Conservation (phyloP, 1,140 invertebrate species). For the Drosophila sp. region DNA sequence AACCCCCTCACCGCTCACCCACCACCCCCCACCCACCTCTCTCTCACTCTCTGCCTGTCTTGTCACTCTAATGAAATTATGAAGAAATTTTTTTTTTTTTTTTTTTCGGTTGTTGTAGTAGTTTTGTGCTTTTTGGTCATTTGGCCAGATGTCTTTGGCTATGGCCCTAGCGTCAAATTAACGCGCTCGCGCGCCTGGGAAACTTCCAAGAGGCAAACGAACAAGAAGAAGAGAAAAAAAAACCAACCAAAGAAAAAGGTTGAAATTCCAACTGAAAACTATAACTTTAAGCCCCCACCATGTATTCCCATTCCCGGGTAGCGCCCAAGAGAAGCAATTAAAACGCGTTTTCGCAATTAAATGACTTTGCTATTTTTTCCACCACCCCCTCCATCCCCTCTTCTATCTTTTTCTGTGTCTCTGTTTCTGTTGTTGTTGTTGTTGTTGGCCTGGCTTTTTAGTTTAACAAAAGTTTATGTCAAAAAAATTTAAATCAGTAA, state of each 20-base stretch:
- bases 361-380: slow-evolving; percentile 78
- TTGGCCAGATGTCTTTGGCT: slow-evolving; percentile 49
- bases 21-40: not conserved
- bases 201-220: slow-evolving; percentile 21
- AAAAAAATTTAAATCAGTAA: slow-evolving; percentile 71
- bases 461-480: slow-evolving; percentile 79
- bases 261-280: slow-evolving; percentile 36
- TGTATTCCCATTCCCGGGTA: slow-evolving; percentile 32
- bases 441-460: slow-evolving; percentile 51
- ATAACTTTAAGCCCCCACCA: slow-evolving; percentile 26
- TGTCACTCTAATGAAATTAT: slow-evolving; percentile 54
- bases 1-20: not conserved
- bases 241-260: slow-evolving; percentile 10
- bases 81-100: slow-evolving; percentile 40
- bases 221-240: slow-evolving; percentile 34
- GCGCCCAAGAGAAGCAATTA: slow-evolving; percentile 70
- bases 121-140: slow-evolving; percentile 30
- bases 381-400: slow-evolving; percentile 20
- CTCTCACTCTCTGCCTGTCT: not conserved
- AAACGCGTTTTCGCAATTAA: slow-evolving; percentile 81
- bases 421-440: slow-evolving; percentile 12
- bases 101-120: slow-evolving; percentile 3
- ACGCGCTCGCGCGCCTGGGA: slow-evolving; percentile 60
- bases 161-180: slow-evolving; percentile 40
- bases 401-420: slow-evolving; percentile 19